Percentiles rank a stretch among this genome's conserved stretches.
Conservation (phyloP, 2,113 vertebrate species). For the Paradoxurus hermaphroditus region DNA sequence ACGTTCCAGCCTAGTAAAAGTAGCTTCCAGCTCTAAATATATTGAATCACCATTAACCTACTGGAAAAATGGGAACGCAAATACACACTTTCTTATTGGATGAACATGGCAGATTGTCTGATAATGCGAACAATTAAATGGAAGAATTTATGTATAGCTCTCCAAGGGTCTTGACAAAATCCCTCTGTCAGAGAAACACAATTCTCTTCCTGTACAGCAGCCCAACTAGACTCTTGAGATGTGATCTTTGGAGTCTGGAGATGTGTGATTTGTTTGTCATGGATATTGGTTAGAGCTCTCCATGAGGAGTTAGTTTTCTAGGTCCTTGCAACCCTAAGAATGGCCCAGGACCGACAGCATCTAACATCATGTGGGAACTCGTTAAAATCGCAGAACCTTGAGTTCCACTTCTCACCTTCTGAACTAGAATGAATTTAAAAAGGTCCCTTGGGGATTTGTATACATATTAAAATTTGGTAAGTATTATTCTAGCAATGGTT, state of each 20-base stretch:
- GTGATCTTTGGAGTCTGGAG: not conserved
- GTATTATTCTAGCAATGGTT: not conserved
- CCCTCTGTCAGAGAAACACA: slow-evolving; percentile 55
- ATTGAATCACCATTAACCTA: slow-evolving; percentile 87
- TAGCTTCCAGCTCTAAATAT: slow-evolving; percentile 86
- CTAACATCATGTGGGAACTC: not conserved
- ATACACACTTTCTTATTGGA: slow-evolving; percentile 80
- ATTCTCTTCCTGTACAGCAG: not conserved
- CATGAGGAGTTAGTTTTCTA: not conserved
- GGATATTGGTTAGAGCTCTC: not conserved
- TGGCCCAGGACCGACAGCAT: not conserved
- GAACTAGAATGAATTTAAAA: slow-evolving; percentile 40
- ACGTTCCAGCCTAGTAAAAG: slow-evolving; percentile 80
- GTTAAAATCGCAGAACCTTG: not conserved
- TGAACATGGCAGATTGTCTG: slow-evolving; percentile 78
- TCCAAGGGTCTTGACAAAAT: slow-evolving; percentile 71
- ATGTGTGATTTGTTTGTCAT: not conserved
- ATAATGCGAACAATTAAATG: slow-evolving; percentile 81
- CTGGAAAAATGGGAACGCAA: slow-evolving; percentile 77
- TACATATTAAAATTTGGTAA: not conserved
- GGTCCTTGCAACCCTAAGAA: not conserved
- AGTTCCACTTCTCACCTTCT: not conserved
- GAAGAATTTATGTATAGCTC: slow-evolving; percentile 76
- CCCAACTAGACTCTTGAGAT: not conserved
- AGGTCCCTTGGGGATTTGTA: not conserved